Evolutionary conservation across 2,797 vertebrate genomes (phyloP).

Genomic region (Leuciscus waleckii): DNA sequence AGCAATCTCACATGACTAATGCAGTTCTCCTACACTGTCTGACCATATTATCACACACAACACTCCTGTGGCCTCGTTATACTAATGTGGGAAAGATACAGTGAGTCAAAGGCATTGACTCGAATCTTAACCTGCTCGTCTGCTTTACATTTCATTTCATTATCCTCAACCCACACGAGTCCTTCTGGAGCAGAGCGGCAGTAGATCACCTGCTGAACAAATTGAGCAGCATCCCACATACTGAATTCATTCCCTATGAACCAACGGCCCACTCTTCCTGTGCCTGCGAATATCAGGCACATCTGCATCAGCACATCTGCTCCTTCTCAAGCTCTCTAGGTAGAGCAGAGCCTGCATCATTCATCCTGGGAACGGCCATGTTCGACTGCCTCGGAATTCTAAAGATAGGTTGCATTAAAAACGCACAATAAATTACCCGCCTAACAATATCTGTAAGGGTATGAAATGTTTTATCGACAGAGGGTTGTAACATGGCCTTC

Average conservation of each 20-base stretch:
- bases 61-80: conserved; percentile 57
- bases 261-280: conserved; percentile 38
- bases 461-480: conserved; percentile 74
- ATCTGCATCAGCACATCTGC: conserved; percentile 81
- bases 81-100: conserved; percentile 46
- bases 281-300: conserved; percentile 63
- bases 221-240: conserved; percentile 68
- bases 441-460: conserved; percentile 66
- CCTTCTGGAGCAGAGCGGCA: conserved; percentile 55
- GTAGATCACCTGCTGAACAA: conserved; percentile 67
- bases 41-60: conserved; percentile 53
- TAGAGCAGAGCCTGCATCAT: conserved; percentile 68
- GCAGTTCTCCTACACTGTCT: conserved; percentile 54
- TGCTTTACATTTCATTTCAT: conserved; percentile 60
- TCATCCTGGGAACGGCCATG: conserved; percentile 62
- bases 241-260: conserved; percentile 71
- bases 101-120: conserved; percentile 19
- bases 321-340: conserved; percentile 73
- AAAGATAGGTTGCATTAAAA: conserved; percentile 69
- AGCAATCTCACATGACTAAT: conserved; percentile 66
- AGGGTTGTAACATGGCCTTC: conserved; percentile 60
- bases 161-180: conserved; percentile 48
- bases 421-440: conserved; percentile 71
- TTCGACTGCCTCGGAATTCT: conserved; percentile 55
- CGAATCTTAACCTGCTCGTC: conserved; percentile 32